These are phyloP conservation scores for Cotesia congregata DNA, from an alignment of 2,888 invertebrate genomes.

Conservation along the genomic window DNA sequence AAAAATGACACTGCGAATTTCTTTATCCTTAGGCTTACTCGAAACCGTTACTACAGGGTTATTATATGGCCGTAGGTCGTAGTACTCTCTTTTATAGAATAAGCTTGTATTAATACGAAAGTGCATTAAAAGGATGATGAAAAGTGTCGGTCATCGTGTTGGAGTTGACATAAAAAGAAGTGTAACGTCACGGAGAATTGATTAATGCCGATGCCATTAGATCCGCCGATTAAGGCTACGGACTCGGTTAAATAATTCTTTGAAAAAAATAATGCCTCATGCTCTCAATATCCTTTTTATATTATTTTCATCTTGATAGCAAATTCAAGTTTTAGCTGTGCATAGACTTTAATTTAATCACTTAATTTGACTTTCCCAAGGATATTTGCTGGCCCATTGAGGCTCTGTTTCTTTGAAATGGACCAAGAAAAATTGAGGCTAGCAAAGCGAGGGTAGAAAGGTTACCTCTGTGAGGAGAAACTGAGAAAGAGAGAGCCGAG, in stretches of 20 bases:
- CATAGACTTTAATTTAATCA: slow-evolving; percentile 61
- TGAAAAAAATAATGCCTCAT: slow-evolving; percentile 4
- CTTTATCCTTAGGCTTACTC: neutral
- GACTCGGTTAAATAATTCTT: slow-evolving; percentile 5
- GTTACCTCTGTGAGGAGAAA: slow-evolving; percentile 6
- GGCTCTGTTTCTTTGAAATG: slow-evolving; percentile 33
- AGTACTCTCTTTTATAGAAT: neutral
- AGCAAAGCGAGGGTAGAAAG: slow-evolving; percentile 25
- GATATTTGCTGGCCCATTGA: slow-evolving; percentile 56
- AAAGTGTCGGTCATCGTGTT: slow-evolving; percentile 39
- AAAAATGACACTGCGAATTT: slow-evolving; percentile 1
- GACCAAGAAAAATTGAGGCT: slow-evolving; percentile 34
- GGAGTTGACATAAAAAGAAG: slow-evolving; percentile 33
- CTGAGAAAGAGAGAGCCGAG: no score
- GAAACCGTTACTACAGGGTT: neutral
- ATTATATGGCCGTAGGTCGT: slow-evolving; percentile 18
- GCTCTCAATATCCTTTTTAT: neutral
- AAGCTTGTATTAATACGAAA: slow-evolving; percentile 23
- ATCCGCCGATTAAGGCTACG: slow-evolving; percentile 24
- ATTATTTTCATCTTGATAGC: neutral
- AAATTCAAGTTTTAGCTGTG: slow-evolving; percentile 47
- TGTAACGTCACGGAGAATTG: slow-evolving; percentile 14
- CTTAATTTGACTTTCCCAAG: slow-evolving; percentile 59
- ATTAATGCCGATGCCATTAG: slow-evolving; percentile 30
- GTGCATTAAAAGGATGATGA: slow-evolving; percentile 32